Percentiles rank a stretch among this genome's conserved stretches.
Evolutionary conservation across 2,113 vertebrate genomes (phyloP).

Genomic region (Hepsetus odoe): DNA sequence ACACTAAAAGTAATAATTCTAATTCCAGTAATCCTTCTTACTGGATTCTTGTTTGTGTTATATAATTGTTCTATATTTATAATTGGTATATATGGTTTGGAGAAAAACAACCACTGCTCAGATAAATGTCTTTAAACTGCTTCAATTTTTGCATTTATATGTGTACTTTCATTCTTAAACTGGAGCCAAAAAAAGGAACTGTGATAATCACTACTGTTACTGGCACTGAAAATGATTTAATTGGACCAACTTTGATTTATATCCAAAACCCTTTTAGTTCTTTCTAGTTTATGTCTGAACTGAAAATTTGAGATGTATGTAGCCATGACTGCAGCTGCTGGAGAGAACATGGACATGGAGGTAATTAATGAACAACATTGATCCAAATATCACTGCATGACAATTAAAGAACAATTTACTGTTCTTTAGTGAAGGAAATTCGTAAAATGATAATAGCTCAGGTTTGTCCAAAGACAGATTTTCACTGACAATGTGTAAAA

Average conservation of each 20-base stretch:
- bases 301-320: neutral
- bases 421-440: neutral
- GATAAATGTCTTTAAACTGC: too few relatives aligned
- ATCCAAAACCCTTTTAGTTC: slow-evolving; percentile 27
- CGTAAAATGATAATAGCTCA: too few relatives aligned
- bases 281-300: neutral
- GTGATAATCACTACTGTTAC: neutral
- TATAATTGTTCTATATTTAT: too few relatives aligned
- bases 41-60: too few relatives aligned
- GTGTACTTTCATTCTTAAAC: neutral
- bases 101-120: too few relatives aligned
- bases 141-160: neutral
- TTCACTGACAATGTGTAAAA: too few relatives aligned
- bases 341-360: neutral
- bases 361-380: neutral
- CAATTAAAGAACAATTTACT: neutral
- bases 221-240: neutral
- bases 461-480: too few relatives aligned
- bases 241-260: slow-evolving; percentile 21
- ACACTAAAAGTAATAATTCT: too few relatives aligned
- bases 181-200: neutral
- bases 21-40: too few relatives aligned
- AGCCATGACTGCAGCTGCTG: neutral
- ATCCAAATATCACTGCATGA: neutral
- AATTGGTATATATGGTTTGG: too few relatives aligned